These are phyloP conservation scores for Hippocampus zosterae DNA, from an alignment of 2,113 vertebrate genomes.

Conservation along the genomic window DNA sequence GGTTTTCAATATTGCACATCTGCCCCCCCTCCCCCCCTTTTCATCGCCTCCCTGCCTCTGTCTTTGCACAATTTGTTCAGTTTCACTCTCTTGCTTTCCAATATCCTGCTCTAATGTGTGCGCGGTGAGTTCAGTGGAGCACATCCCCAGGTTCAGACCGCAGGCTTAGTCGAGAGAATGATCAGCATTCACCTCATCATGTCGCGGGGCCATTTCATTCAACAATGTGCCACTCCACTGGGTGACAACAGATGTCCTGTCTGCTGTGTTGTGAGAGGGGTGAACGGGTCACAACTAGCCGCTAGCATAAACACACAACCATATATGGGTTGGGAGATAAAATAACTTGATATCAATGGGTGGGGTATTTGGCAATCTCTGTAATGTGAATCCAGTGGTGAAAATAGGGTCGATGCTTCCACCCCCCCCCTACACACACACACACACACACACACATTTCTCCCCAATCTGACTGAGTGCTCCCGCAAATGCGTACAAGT, in stretches of 20 bases:
- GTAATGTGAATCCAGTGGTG: neutral
- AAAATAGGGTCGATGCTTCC: neutral
- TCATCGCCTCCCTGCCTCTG: neutral
- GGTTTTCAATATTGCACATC: conserved; percentile 19
- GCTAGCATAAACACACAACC: neutral
- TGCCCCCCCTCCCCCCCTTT: neutral
- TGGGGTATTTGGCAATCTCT: neutral
- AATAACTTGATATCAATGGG: neutral
- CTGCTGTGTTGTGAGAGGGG: conserved; percentile 3
- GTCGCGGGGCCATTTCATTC: conserved; percentile 44
- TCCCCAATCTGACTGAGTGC: neutral
- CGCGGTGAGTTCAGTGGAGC: conserved; percentile 25
- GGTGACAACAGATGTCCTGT: conserved; percentile 16
- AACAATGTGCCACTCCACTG: conserved; percentile 13
- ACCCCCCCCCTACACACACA: neutral
- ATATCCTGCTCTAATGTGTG: conserved; percentile 32
- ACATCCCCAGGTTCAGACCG: conserved; percentile 13
- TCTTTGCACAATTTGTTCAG: conserved; percentile 7
- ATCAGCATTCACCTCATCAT: conserved; percentile 33
- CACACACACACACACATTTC: too few relatives aligned
- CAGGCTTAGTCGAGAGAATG: conserved; percentile 12
- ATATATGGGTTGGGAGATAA: neutral
- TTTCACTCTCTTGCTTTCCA: conserved; percentile 29
- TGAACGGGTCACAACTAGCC: conserved; percentile 3
- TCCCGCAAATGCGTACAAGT: neutral